Evolutionary conservation across 2,797 vertebrate species (phyloP).

Genomic region (Megaceryle alcyon): DNA sequence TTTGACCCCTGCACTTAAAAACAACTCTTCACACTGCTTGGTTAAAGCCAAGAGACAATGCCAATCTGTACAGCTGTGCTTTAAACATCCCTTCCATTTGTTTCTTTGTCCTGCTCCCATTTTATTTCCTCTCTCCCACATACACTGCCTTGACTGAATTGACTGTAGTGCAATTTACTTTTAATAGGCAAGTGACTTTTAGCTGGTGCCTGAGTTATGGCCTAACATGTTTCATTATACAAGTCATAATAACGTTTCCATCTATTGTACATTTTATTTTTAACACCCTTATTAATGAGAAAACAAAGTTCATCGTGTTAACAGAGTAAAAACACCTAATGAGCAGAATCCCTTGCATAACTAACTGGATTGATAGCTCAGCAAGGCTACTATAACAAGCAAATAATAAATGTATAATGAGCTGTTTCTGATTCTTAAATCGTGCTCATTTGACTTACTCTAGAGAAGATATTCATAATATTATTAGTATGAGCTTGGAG

Average conservation of each 20-base stretch:
- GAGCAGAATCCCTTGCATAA: not conserved
- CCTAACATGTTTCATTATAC: not conserved
- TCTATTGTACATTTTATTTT: not conserved
- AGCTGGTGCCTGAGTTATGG: not conserved
- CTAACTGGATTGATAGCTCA: not conserved
- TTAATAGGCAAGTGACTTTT: not conserved
- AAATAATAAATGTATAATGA: constrained; percentile 7
- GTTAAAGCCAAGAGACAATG: not conserved
- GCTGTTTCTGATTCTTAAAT: not conserved
- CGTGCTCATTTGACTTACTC: not conserved
- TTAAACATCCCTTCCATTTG: not conserved
- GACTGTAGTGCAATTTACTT: not conserved
- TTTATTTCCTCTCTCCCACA: not conserved
- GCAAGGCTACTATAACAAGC: not conserved
- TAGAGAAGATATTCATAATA: not conserved
- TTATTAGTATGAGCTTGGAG: not conserved
- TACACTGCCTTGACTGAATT: not conserved
- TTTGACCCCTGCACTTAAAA: not conserved
- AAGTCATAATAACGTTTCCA: not conserved
- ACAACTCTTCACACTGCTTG: not conserved
- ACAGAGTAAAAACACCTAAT: not conserved
- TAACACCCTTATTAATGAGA: not conserved
- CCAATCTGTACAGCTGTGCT: not conserved
- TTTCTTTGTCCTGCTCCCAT: not conserved
- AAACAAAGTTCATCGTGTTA: not conserved